A percentile compares a stretch with the other conserved stretches of the same genome.
Evolutionary conservation across 2,797 vertebrate genomes (phyloP).

Genomic region (Fundulus diaphanus): DNA sequence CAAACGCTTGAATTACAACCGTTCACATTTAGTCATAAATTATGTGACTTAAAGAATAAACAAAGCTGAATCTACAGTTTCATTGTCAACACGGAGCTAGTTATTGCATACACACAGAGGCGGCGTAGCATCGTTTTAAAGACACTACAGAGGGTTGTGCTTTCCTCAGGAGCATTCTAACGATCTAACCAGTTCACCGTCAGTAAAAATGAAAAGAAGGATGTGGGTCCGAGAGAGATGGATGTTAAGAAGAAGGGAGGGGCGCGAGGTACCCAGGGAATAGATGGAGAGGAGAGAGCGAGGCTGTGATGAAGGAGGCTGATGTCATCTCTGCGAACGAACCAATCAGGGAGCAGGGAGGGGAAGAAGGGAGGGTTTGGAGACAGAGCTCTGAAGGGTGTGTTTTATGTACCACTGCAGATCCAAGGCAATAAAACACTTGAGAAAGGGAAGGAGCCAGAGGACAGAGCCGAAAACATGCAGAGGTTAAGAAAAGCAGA

Average conservation of each 20-base stretch:
- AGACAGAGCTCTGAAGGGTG: conserved; percentile 67
- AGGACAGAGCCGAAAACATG: conserved; percentile 4
- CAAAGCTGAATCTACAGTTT: not conserved
- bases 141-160: not conserved
- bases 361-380: conserved; percentile 40
- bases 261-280: conserved; percentile 36
- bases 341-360: conserved; percentile 63
- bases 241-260: conserved; percentile 50
- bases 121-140: not conserved
- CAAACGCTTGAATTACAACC: not conserved
- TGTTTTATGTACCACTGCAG: conserved; percentile 76
- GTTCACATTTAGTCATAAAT: not conserved
- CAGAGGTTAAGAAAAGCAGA: conserved; percentile 4
- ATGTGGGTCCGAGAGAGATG: not conserved
- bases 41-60: not conserved
- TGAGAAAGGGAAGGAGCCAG: conserved; percentile 4
- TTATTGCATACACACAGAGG: not conserved
- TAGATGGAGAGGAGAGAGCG: conserved; percentile 47
- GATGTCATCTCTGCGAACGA: conserved; percentile 69
- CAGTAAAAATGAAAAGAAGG: conserved; percentile 4
- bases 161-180: not conserved
- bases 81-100: not conserved
- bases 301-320: conserved; percentile 53
- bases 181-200: not conserved
- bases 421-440: conserved; percentile 44